These are phyloP conservation scores for Manis javanica DNA, from an alignment of 2,797 vertebrate species.

Conservation along the genomic window DNA sequence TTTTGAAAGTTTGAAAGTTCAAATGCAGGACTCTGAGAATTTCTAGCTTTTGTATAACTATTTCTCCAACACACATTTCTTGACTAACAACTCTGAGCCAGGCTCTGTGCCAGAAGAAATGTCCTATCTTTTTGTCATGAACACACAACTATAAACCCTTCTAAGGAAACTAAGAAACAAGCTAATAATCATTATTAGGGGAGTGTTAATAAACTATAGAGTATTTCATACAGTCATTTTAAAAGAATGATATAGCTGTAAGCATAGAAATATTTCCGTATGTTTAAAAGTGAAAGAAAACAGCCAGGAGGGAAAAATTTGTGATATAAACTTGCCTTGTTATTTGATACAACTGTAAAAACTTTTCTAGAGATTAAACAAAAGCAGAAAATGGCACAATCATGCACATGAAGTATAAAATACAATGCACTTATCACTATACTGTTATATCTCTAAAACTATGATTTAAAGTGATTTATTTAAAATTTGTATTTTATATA, in stretches of 20 bases:
- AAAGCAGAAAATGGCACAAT: slow-evolving; percentile 16
- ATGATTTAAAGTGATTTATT: slow-evolving; percentile 32
- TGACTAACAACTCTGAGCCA: background rate
- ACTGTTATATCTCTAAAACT: background rate
- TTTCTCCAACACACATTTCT: slow-evolving; percentile 32
- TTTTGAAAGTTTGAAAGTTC: background rate
- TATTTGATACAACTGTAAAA: slow-evolving; percentile 39
- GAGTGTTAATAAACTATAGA: background rate
- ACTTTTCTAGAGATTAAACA: background rate
- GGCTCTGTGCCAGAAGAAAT: background rate
- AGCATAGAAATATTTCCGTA: background rate
- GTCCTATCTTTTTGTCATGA: slow-evolving; percentile 38
- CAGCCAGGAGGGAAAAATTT: background rate
- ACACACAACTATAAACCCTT: slow-evolving; percentile 5
- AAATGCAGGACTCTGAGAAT: background rate
- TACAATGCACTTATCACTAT: background rate
- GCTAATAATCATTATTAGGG: slow-evolving; percentile 1
- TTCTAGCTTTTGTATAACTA: background rate
- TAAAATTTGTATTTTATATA: background rate
- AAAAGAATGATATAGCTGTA: background rate
- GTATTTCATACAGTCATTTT: background rate
- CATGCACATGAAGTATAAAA: background rate
- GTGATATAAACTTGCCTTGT: background rate
- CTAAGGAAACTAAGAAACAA: background rate
- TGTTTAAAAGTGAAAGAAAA: slow-evolving; percentile 17